These are phyloP conservation scores for Amblyteles armatorius DNA, from an alignment of 2,888 invertebrate genomes.

Conservation along the genomic window DNA sequence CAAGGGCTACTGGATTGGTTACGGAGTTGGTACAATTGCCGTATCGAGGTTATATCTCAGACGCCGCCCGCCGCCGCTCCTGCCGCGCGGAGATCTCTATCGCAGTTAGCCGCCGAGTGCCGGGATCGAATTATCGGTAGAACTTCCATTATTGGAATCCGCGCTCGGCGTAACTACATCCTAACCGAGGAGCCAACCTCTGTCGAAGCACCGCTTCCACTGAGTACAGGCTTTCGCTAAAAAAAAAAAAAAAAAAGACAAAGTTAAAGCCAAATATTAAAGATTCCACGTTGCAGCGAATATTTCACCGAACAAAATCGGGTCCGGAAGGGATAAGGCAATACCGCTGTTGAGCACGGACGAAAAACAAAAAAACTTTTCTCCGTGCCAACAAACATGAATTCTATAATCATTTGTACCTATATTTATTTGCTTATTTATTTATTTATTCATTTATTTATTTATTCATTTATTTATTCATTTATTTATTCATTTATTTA, in stretches of 20 bases:
- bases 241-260: neutral
- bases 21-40: conserved; percentile 74
- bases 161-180: conserved; percentile 44
- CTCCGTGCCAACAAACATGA: too few relatives aligned
- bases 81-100: conserved; percentile 79
- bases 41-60: conserved; percentile 75
- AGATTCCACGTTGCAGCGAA: neutral
- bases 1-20: conserved; percentile 56
- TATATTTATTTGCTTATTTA: too few relatives aligned
- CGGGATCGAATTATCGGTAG: conserved; percentile 79
- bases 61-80: neutral
- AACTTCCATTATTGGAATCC: conserved; percentile 79
- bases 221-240: neutral
- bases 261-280: neutral
- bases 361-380: too few relatives aligned
- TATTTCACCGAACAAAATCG: too few relatives aligned
- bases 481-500: too few relatives aligned
- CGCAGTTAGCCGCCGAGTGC: conserved; percentile 73
- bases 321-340: neutral
- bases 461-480: too few relatives aligned
- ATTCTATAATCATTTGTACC: too few relatives aligned
- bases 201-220: neutral
- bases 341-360: neutral
- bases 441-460: too few relatives aligned
- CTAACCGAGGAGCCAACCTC: conserved; percentile 21